These are phyloP conservation scores for Phodopus roborovskii DNA, from an alignment of 2,113 vertebrate species.

Conservation along the genomic window DNA sequence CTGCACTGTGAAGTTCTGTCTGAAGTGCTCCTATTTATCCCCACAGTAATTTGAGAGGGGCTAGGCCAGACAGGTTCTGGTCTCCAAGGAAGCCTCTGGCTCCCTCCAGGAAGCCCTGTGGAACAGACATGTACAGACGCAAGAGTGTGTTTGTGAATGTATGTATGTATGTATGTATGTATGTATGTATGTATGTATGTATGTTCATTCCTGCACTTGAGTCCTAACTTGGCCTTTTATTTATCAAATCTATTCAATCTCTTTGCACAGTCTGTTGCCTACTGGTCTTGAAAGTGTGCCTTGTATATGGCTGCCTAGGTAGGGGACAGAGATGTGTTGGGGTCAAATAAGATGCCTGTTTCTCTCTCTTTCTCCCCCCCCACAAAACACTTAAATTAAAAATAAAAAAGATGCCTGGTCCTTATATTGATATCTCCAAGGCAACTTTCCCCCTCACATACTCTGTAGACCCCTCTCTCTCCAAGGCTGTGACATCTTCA, in stretches of 20 bases:
- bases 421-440: constrained; percentile 81
- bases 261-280: neutral
- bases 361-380: too few relatives aligned
- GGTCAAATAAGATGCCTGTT: constrained; percentile 78
- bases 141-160: too few relatives aligned
- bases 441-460: constrained; percentile 8
- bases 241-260: neutral
- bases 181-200: neutral
- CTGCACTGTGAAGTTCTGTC: neutral
- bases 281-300: neutral
- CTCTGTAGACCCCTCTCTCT: constrained; percentile 64
- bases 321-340: neutral
- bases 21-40: neutral
- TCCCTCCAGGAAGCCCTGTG: neutral
- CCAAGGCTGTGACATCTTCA: constrained; percentile 77
- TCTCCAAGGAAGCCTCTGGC: neutral
- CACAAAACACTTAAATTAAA: too few relatives aligned
- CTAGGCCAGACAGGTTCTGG: neutral
- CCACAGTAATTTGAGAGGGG: too few relatives aligned
- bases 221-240: neutral
- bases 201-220: neutral
- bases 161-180: neutral
- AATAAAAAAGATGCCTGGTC: constrained; percentile 66
- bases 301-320: neutral
- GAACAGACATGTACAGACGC: neutral